A percentile compares a stretch with the other conserved stretches of the same genome.
These are phyloP conservation scores for Drosophila atripex DNA, from an alignment of 2,888 invertebrate genomes.

Conservation along the genomic window DNA sequence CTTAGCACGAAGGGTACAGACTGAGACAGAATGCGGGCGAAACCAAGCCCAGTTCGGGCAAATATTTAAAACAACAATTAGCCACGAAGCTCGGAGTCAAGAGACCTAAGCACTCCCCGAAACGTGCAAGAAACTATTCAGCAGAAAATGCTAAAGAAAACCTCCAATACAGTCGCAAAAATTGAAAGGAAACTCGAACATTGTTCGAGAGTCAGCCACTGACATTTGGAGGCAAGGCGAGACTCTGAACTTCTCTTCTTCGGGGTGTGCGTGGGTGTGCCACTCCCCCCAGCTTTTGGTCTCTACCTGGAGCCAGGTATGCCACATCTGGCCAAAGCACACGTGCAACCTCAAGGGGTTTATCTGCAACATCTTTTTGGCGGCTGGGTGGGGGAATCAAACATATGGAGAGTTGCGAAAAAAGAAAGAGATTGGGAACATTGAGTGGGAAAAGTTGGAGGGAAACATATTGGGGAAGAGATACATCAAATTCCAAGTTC, in stretches of 20 bases:
- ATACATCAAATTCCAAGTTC: background rate
- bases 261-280: constrained; percentile 58
- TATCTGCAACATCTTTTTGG: constrained; percentile 61
- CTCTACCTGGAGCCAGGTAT: constrained; percentile 11
- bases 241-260: constrained; percentile 53
- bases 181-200: constrained; percentile 57
- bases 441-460: background rate
- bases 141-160: constrained; percentile 28
- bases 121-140: constrained; percentile 37
- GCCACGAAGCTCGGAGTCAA: constrained; percentile 10
- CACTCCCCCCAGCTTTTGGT: constrained; percentile 10
- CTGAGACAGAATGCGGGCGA: constrained; percentile 16
- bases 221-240: constrained; percentile 62
- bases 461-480: background rate
- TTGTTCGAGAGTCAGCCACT: constrained; percentile 52
- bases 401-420: background rate
- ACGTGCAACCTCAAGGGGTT: constrained; percentile 26
- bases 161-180: background rate
- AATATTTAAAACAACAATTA: constrained; percentile 67
- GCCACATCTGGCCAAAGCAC: constrained; percentile 47
- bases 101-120: constrained; percentile 54
- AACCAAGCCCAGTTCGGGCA: constrained; percentile 47
- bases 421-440: background rate
- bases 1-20: constrained; percentile 45
- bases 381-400: background rate